Conservation (phyloP, 2,888 invertebrate genomes). For the Perdita meconis region DNA sequence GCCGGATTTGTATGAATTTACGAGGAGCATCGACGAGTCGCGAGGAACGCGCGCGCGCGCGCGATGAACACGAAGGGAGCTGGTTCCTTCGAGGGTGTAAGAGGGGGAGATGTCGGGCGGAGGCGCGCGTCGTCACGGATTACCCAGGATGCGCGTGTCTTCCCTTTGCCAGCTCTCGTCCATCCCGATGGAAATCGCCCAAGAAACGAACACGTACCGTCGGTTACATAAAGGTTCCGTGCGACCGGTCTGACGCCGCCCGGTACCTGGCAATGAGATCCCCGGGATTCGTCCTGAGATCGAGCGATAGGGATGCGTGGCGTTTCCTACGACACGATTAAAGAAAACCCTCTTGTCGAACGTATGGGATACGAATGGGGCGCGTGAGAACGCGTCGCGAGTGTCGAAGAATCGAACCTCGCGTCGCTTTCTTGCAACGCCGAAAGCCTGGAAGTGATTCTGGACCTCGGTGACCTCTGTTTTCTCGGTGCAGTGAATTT, state of each 20-base stretch:
- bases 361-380: constrained; percentile 15
- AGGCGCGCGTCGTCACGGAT: constrained; percentile 81
- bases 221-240: constrained; percentile 71
- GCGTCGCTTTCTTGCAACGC: no score
- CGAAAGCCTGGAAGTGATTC: no score
- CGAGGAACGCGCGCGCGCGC: constrained; percentile 33
- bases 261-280: constrained; percentile 59
- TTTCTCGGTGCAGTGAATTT: no score
- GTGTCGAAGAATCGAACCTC: no score
- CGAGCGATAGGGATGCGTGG: constrained; percentile 60
- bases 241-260: constrained; percentile 61
- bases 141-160: constrained; percentile 83
- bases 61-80: constrained; percentile 16
- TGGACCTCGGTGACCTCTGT: no score
- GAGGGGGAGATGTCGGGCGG: constrained; percentile 20
- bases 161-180: constrained; percentile 72
- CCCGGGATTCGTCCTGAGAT: constrained; percentile 63
- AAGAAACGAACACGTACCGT: constrained; percentile 71
- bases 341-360: constrained; percentile 36
- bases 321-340: constrained; percentile 52
- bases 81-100: neutral
- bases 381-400: no score
- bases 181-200: constrained; percentile 72
- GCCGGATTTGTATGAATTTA: constrained; percentile 47
- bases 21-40: constrained; percentile 28